Evolutionary conservation across 2,797 vertebrate species (phyloP), one percentile per base, ranked within the genome.

Genomic region (Pitangus sulphuratus): DNA sequence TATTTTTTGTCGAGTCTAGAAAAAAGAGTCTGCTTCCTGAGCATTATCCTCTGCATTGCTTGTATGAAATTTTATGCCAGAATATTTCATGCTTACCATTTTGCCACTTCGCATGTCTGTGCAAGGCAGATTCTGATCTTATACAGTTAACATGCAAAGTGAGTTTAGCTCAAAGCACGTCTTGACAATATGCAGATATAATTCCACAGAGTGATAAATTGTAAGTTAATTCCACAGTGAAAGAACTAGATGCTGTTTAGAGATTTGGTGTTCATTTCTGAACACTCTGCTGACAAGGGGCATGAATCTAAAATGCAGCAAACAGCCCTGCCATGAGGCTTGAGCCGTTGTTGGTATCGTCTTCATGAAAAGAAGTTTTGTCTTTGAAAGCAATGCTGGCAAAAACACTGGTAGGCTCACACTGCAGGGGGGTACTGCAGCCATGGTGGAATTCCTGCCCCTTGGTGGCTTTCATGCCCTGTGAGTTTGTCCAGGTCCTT

Each of bases 71-170:
- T 12, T 75, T 50, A 33, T 53, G 70, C 74, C 79, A 68, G 60
- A 90, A 37, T 79, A 80, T n/a, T 66, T 91, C 69, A 33, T 89
- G 66, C 37, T 54, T 86, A 1, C 87, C 56, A 14, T 91, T 95
- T 89, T 0, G 0, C 40, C 50, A 39, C 58, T 77, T 84, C 35
- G 15, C 26, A 7, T 77, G 57, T 37, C 81, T 53, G 28, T 75
- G 60, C 78, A 81, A 69, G 60, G 37, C 47, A 56, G n/a, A 22
- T 81, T 95, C 78, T 69, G n/a, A 42, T 85, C 40, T 37, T 56
- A 4, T 48, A 33, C 30, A 78, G 57, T 39, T 75, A 66, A 56
- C 0, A 1, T n/a, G 60, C 57, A 74, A 76, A 79, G 51, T 21
- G 8, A 50, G 30, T 60, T 70, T 33, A 48, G 30, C 62, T 90